Conservation (phyloP, 2,113 vertebrate species). For the Sialia sialis region DNA sequence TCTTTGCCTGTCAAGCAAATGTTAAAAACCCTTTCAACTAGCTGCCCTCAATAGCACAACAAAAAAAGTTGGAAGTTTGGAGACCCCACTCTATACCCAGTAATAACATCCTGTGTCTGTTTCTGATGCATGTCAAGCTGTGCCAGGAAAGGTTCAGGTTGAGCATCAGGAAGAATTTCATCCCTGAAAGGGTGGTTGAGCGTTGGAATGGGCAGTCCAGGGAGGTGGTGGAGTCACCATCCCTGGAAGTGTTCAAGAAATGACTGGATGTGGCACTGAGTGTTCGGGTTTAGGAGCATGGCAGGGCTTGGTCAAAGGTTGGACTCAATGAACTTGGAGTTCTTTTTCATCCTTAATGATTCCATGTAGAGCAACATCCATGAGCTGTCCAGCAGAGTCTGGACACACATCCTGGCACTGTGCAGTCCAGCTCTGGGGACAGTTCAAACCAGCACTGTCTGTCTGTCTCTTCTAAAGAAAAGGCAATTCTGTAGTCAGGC, state of each 20-base stretch:
- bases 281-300: not conserved
- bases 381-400: not conserved
- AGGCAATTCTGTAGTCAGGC: not conserved
- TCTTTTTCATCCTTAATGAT: not conserved
- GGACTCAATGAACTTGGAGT: too few species aligned
- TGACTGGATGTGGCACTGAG: not conserved
- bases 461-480: not conserved
- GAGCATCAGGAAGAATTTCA: not conserved
- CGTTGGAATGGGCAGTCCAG: not conserved
- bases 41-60: not conserved
- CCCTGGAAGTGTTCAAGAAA: not conserved
- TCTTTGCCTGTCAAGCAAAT: not conserved
- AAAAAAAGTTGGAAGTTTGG: not conserved
- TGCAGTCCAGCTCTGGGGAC: not conserved
- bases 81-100: accelerated
- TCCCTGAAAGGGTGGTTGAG: not conserved
- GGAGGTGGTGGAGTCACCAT: not conserved
- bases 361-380: accelerated
- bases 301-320: not conserved
- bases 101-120: not conserved
- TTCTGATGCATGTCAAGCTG: not conserved
- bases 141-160: not conserved
- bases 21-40: not conserved
- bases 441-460: not conserved
- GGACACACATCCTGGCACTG: not conserved